Base-by-base conservation (phyloP, 2,113 vertebrate genomes). In the Ammodytes marinus region DNA sequence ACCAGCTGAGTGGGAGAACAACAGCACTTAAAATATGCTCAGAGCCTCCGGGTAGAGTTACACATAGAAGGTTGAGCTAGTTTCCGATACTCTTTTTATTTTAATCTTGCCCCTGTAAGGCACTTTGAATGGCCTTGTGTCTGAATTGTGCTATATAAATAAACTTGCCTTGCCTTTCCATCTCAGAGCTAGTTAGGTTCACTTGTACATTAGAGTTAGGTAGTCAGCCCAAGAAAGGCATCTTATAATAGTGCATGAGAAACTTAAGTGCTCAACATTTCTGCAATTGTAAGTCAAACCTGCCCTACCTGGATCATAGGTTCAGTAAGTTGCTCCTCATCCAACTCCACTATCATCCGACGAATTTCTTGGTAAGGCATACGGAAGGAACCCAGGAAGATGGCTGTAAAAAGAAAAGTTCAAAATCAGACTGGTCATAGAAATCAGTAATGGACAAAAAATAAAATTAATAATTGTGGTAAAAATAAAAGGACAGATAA, bases 341-440 rank as follows among this genome's bases (percentile, higher is more conserved):
- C 97, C 88, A 99, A 94, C 95, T 99, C 97, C 93, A 99, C 66
- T 85, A 99, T 95, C 95, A 97, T 97, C 61, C 77, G 95, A 89
- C 95, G 97, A 64, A 99, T 99, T 92, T 99, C 97, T 77, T 99
- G 95, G 78, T 99, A 99, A 87, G 98, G 96, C 86, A 99, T 95
- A 58, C 98, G 96, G 83, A 97, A 99, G 74, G 97, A 99, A 68
- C 97, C 97, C 89, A 99, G 93, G 83, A 99, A 99, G 89, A 99
- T 99, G 35, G 98, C 98, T 99, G 27, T 27, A 53, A 3, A 83
- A 4, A 79, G 5, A 63, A 12, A 77, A 43, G 86, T 14, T 57
- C 1, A 61, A 45, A 40, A 43, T 67, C 13, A 61, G 12, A 40
- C 1, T 40, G 8, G 35, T 45, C 35, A 43, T 27, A 54, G 3